phyloP scores from a whole-genome alignment of 2,113 vertebrate genomes.

The Megaceryle maxima region DNA sequence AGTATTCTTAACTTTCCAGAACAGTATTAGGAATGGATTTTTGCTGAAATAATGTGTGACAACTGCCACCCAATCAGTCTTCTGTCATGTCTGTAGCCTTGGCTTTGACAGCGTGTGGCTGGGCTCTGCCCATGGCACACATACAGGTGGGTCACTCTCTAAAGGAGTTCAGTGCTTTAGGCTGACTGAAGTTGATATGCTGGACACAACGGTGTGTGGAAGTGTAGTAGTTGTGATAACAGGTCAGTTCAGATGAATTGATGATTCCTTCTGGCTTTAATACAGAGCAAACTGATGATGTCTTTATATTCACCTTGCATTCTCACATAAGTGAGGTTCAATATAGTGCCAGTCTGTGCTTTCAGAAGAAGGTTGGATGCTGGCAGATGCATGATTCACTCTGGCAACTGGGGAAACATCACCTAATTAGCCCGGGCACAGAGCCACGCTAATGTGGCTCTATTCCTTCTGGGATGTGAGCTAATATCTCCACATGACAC shows the following conservation, averaged over 20 bases:
- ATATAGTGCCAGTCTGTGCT: background rate
- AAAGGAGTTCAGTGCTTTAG: background rate
- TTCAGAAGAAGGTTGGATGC: background rate
- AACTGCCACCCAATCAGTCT: background rate
- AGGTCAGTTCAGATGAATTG: background rate
- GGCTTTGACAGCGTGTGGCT: background rate
- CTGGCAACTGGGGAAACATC: slow-evolving; percentile 19
- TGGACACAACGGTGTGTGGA: background rate
- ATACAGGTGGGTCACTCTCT: background rate
- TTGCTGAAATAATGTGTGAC: background rate
- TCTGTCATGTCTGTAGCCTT: background rate
- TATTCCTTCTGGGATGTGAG: background rate
- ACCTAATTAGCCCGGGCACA: slow-evolving; percentile 21
- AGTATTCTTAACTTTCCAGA: background rate
- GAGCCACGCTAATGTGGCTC: background rate
- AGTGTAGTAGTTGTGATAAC: background rate
- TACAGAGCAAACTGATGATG: background rate
- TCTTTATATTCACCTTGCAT: background rate
- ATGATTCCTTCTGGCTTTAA: background rate
- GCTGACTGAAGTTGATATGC: background rate
- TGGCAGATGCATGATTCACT: slow-evolving; percentile 30
- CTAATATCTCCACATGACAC: background rate
- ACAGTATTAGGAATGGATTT: background rate
- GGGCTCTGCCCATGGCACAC: background rate
- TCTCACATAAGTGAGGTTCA: background rate